Evolutionary conservation across 1,140 invertebrate species (phyloP).

Genomic region (Leptinotarsa lineolata): DNA sequence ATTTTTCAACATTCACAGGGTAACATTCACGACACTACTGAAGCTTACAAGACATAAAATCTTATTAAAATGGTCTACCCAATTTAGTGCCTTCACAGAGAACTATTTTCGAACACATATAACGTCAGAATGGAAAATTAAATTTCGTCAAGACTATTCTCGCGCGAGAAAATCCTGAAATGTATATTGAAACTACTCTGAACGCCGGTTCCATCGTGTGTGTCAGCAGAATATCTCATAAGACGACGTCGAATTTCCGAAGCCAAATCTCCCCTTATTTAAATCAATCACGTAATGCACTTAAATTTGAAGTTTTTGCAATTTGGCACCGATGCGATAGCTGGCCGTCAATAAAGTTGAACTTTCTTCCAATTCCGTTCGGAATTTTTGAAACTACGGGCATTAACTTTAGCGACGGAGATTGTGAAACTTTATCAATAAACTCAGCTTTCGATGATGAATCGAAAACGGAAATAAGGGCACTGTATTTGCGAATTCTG

Average conservation of each 20-base stretch:
- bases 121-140: background rate
- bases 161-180: background rate
- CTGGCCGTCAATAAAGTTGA: slow-evolving; percentile 6
- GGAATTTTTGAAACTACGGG: slow-evolving; percentile 3
- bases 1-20: too few species aligned
- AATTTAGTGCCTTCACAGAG: background rate
- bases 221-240: background rate
- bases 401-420: background rate
- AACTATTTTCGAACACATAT: background rate
- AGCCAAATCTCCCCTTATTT: background rate
- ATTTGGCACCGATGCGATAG: slow-evolving; percentile 14
- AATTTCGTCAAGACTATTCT: background rate
- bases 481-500: too few species aligned
- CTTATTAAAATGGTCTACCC: background rate
- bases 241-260: background rate
- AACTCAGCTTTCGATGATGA: slow-evolving; percentile 2
- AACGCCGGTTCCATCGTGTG: background rate
- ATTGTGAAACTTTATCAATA: background rate
- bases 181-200: background rate
- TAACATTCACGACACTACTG: too few species aligned
- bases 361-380: background rate
- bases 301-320: slow-evolving; percentile 15
- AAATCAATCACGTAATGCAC: slow-evolving; percentile 19
- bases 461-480: background rate
- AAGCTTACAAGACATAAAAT: too few species aligned